Base-by-base conservation (phyloP, 2,797 vertebrate genomes). In the Bradypodion pumilum region DNA sequence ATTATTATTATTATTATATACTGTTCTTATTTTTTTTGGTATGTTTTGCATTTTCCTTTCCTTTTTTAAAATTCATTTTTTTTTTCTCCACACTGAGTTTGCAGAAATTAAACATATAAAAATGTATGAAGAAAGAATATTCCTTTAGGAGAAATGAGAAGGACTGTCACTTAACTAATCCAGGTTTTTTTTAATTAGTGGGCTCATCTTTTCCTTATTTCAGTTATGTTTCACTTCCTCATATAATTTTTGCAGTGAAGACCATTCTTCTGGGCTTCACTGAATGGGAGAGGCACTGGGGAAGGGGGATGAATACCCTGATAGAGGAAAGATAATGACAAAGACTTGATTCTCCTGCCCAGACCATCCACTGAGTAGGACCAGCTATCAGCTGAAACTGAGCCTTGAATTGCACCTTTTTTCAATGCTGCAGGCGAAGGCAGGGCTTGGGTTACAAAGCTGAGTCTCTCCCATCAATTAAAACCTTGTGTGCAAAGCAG, bases 391-490 rank as follows among this genome's bases (percentile, higher is more conserved):
- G 92, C 91, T 93, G 94, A 94, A 94, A 95, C 89, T 80, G 92
- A 95, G 91, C 93, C 94, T 90, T 96, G 95, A 96, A 94, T 96
- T 78, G 89, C 94, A 93, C 78, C n/a, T 95, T 94, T 60, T 74
- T 94, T 95, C 91, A 91, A 63, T 81, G 87, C 86, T 84, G 83
- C 93, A 91, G 95, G 93, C 89, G 7, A 92, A 89, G 92, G 91
- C 89, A 89, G 86, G 94, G 91, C 92, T 95, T 94, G 91, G 85
- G 93, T 95, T 95, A 95, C 95, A 95, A 94, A 95, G 92, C 92
- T 83, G 88, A 91, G 90, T 87, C 92, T 87, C 92, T 92, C 92
- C 56, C 91, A 93, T 94, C 94, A 95, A 94, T 95, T 95, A 94
- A 93, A 92, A 91, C 77, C 94, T 56, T 95, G 93, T 95, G 92